Percentiles rank a stretch among this genome's conserved stretches.
These are phyloP conservation scores for Microcebus tavaratra DNA, from an alignment of 2,113 vertebrate species.

Conservation along the genomic window DNA sequence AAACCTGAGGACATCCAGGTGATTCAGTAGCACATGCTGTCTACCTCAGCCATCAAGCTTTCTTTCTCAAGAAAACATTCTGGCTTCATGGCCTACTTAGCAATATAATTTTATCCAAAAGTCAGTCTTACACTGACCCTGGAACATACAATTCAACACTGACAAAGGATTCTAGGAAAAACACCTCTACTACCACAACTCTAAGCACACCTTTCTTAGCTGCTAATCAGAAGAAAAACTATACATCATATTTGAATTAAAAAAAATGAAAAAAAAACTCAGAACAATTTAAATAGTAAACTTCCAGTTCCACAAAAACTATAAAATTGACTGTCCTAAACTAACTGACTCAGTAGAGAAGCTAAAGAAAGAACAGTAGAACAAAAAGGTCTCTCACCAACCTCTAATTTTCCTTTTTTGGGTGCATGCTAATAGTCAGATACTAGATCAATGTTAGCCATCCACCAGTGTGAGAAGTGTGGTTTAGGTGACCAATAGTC, in stretches of 20 bases:
- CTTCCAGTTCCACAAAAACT: not conserved
- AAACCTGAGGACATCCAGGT: not conserved
- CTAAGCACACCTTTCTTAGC: not conserved
- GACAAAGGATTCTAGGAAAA: not conserved
- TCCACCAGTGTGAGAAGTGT: not conserved
- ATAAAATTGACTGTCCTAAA: not conserved
- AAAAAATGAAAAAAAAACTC: not conserved
- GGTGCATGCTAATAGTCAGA: rapidly evolving
- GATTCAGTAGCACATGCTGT: not conserved
- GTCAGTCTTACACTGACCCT: not conserved
- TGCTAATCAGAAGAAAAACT: not conserved
- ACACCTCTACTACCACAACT: not conserved
- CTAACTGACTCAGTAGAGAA: not conserved
- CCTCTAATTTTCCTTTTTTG: too few species aligned
- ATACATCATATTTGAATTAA: not conserved
- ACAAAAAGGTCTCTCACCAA: not conserved
- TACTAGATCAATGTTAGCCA: not conserved
- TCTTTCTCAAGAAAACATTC: not conserved
- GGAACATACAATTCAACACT: not conserved
- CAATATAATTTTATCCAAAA: not conserved
- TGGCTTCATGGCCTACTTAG: not conserved
- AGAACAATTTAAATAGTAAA: not conserved
- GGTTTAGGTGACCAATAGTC: not conserved
- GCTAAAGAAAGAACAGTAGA: not conserved
- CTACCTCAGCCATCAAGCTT: not conserved